A percentile compares a stretch with the other conserved stretches of the same genome.
Evolutionary conservation across 2,113 vertebrate genomes (phyloP).

Genomic region (Martes martes): DNA sequence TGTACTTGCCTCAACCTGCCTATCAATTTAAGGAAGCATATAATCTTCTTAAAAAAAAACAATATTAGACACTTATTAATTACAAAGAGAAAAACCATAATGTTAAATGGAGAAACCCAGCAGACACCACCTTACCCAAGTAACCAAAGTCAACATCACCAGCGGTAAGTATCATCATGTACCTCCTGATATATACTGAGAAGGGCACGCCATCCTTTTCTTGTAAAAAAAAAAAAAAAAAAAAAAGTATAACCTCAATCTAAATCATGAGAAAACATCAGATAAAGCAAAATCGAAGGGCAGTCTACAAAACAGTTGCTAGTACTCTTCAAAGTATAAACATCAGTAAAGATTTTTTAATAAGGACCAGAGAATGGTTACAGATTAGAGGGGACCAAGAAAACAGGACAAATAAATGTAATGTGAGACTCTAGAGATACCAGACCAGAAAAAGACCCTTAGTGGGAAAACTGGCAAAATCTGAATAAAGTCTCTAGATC

Average conservation of each 20-base stretch:
- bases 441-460: neutral
- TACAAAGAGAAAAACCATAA: neutral
- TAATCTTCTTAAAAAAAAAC: neutral
- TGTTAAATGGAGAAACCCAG: neutral
- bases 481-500: neutral
- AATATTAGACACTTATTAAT: neutral
- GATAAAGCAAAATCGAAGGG: neutral
- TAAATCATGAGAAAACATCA: neutral
- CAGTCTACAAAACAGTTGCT: neutral
- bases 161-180: neutral
- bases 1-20: slow-evolving; percentile 52
- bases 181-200: neutral
- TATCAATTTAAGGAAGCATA: slow-evolving; percentile 29
- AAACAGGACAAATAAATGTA: neutral
- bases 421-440: neutral
- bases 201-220: neutral
- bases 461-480: neutral
- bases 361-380: neutral
- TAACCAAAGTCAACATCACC: neutral
- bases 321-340: neutral
- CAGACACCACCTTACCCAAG: neutral
- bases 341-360: neutral
- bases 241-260: neutral
- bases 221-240: neutral
- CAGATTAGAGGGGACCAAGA: neutral